Evolutionary conservation across 1,140 invertebrate species (phyloP).

Genomic region (Hesperophylax magnus): DNA sequence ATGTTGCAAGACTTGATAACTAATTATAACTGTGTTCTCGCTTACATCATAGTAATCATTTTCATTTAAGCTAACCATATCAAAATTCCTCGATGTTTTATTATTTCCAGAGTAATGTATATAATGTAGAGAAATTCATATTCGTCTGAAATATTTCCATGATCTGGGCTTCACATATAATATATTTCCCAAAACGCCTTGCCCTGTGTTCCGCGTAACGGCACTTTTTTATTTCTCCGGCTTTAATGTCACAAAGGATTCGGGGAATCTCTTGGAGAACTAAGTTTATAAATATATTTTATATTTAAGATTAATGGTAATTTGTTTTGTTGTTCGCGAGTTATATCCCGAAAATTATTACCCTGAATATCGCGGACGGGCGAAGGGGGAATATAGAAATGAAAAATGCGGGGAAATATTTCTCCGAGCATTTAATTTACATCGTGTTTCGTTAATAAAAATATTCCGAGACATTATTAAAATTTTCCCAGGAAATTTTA

Average conservation of each 20-base stretch:
- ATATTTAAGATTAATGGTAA: conserved; percentile 41
- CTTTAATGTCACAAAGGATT: conserved; percentile 14
- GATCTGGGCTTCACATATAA: too few relatives aligned
- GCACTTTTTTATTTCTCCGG: not conserved
- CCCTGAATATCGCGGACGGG: conserved; percentile 2
- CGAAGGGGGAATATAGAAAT: conserved; percentile 3
- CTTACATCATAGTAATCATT: too few relatives aligned
- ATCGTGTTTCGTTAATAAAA: conserved; percentile 12
- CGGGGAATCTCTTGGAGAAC: conserved; percentile 26
- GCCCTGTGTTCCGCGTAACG: not conserved
- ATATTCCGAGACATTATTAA: not conserved
- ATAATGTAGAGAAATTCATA: too few relatives aligned
- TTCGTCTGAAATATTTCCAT: too few relatives aligned
- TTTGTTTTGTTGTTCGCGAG: conserved; percentile 40
- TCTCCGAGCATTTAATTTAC: conserved; percentile 28
- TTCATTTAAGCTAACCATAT: too few relatives aligned
- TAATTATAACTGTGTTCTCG: too few relatives aligned
- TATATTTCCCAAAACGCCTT: not conserved
- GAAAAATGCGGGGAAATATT: conserved; percentile 31
- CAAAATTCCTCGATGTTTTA: too few relatives aligned
- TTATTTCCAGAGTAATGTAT: too few relatives aligned
- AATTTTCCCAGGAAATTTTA: not conserved
- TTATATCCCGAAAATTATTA: conserved; percentile 31
- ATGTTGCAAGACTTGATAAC: too few relatives aligned
- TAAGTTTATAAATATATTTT: conserved; percentile 35